These are phyloP conservation scores for Ethmia dodecea DNA, from an alignment of 2,888 invertebrate genomes.

Conservation along the genomic window DNA sequence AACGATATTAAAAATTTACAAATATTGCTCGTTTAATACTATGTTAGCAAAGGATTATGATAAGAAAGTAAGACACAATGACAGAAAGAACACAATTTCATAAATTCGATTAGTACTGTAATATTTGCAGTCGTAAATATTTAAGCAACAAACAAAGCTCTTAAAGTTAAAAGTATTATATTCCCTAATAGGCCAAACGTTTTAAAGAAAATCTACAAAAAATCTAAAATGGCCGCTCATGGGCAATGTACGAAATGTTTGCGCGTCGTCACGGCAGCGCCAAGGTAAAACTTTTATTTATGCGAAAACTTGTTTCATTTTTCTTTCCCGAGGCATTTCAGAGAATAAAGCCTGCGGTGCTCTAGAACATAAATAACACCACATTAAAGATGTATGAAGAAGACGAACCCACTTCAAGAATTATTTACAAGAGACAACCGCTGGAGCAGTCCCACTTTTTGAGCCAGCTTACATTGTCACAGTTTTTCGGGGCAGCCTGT, in stretches of 20 bases:
- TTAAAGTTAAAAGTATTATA: too few species aligned
- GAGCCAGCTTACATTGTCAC: slow-evolving; percentile 3
- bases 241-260: slow-evolving; percentile 42
- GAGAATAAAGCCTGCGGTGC: slow-evolving; percentile 39
- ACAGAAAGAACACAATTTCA: too few species aligned
- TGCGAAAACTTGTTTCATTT: slow-evolving; percentile 70
- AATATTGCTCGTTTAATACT: too few species aligned
- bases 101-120: too few species aligned
- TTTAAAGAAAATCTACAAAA: slow-evolving; percentile 22
- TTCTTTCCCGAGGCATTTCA: slow-evolving; percentile 48
- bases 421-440: slow-evolving; percentile 33
- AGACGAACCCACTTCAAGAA: slow-evolving; percentile 39
- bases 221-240: slow-evolving; percentile 32
- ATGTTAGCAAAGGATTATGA: too few species aligned
- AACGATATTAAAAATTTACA: too few species aligned
- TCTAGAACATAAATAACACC: slow-evolving; percentile 46
- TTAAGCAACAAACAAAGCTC: too few species aligned
- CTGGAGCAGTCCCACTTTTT: slow-evolving; percentile 8
- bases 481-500: too few species aligned
- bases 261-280: slow-evolving; percentile 45
- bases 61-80: too few species aligned
- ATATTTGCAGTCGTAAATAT: too few species aligned
- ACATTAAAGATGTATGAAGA: slow-evolving; percentile 54
- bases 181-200: slow-evolving; percentile 21
- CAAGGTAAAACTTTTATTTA: slow-evolving; percentile 63